Base-by-base conservation (phyloP, 2,113 vertebrate genomes). In the Centropristis striata region DNA sequence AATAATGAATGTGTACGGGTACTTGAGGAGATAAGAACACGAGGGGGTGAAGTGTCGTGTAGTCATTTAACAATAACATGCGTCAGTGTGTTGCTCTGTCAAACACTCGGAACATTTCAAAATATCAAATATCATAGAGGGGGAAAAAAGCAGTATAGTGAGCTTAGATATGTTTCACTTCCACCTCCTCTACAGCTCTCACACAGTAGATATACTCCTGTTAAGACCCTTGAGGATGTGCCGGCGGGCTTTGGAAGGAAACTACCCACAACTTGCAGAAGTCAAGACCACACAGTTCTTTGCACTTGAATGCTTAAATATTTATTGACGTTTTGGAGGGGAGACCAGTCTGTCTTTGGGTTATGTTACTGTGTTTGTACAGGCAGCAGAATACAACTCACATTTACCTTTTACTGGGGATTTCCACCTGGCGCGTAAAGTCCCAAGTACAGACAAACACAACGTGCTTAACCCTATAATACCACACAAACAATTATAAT, bases 241-340 rank as follows among this genome's bases (percentile, higher is more conserved):
- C 65, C 58, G 20, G 55, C 58, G 57, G 32, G 71, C 50, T 70
- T 10, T 75, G 58, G 57, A 63, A 32, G 36, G 37, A 69, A 58
- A 57, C 59, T 55, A 4, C 46, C n/a, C 21, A 39, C 3, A 23
- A 73, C 46, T 51, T 14, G 63, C 53, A 73, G 60, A 44, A 63
- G 15, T 78, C 66, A 78, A 69, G 46, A 61, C 11, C 4, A 53
- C 20, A 51, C 20, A 32, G 3, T 63, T 9, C 18, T n/a, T 49
- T 20, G 47, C 15, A 50, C 32, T 32, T 32, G 3, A 3, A 32
- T 3, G 3, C 32, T 32, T 32, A 32, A 32, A 32, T 32, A 32
- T 32, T n/a, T n/a, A n/a, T n/a, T n/a, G n/a, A n/a, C n/a, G n/a
- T n/a, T n/a, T n/a, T n/a, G n/a, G n/a, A n/a, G n/a, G n/a, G n/a